Base-by-base conservation (phyloP, 2,797 vertebrate genomes). In the Gymnodraco acuticeps region DNA sequence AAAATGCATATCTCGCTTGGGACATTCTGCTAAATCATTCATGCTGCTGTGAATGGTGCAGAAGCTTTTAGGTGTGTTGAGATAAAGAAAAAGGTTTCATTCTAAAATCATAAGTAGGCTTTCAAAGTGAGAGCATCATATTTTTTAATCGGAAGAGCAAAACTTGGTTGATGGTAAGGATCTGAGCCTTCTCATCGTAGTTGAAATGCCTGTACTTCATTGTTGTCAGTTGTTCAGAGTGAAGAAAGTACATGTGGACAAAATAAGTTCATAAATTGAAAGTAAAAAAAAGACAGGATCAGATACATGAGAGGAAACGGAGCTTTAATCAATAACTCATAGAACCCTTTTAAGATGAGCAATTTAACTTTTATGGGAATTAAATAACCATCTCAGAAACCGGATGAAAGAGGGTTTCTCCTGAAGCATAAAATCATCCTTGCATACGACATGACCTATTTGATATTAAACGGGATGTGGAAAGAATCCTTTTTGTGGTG, bases 11-110 rank as follows among this genome's bases (percentile, higher is more conserved):
- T 46, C 8, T 71, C 54, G 41, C 11, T 56, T 74, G 62, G 45
- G 65, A 27, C 66, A 68, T 70, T 79, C 42, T 62, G 55, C 38
- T 27, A 59, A 70, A 38, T 38, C 33, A 38, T 6, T 38, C 6
- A 38, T 38, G 59, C 14, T 13, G 23, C 14, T 31, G 51, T 55
- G 31, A 67, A 27, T 53, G 4, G 19, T 0, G 3, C 17, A 43
- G 20, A 12, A 51, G 17, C 33, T 38, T 38, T 38, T 6, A 38
- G 33, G 33, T 38, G 33, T 38, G 33, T 38, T 9, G 7, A 38
- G 33, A 38, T 38, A 38, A 38, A 38, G 33, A 38, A 38, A 38
- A 38, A 9, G 8, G 33, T 38, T 38, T 38, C 33, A 5, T 27
- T 27, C 27, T 27, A 27, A 23, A 23, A 23, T 23, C 23, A 33